Evolutionary conservation across 2,888 invertebrate genomes (phyloP), one percentile per base, ranked within the genome.

Genomic region (Acleris sparsana): DNA sequence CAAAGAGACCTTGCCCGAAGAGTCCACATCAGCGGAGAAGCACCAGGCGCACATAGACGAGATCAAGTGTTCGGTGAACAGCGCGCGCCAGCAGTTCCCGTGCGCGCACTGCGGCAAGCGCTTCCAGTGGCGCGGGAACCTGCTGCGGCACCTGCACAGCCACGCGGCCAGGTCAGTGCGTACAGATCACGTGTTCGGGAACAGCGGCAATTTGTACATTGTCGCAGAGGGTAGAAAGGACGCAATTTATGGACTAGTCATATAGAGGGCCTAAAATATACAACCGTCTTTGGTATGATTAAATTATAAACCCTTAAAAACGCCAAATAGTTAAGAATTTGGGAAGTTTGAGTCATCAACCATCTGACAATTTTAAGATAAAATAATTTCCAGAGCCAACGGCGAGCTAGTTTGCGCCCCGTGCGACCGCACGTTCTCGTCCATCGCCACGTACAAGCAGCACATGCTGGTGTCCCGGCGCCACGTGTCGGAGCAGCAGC

Each of bases 41-140:
- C 76, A 75, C 1, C 73, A 72, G 13, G 79, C 77, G 0, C 72
- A 63, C 1, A 79, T 85, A 13, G 84, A 83, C 0, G 75, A 84
- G 58, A 89, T 90, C 3, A 82, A 80, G n/a, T 71, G 71, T 0
- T 73, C 80, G 0, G 79, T 89, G 3, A 84, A 80, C 64, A 79
- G 68, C 0, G 71, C 82, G 0, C 74, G 80, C 0, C 78, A 83
- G 62, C 73, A 73, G 71, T 87, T 69, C 70, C 73, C 82, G 0
- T 92, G 91, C 25, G 75, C 84, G 0, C 89, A 88, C 58, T 91
- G 97, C 81, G 96, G 95, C 69, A 95, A 95, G 83, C 95, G 94
- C 22, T 97, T 97, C 82, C 96, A 96, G 62, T 97, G 97, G 90
- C 94, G 96, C 70, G 96, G 96, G 18, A 97, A 96, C 80, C 93